Percentiles rank a stretch among this genome's conserved stretches.
phyloP scores from a whole-genome alignment of 2,797 vertebrate genomes.

The Oreortyx pictus region DNA sequence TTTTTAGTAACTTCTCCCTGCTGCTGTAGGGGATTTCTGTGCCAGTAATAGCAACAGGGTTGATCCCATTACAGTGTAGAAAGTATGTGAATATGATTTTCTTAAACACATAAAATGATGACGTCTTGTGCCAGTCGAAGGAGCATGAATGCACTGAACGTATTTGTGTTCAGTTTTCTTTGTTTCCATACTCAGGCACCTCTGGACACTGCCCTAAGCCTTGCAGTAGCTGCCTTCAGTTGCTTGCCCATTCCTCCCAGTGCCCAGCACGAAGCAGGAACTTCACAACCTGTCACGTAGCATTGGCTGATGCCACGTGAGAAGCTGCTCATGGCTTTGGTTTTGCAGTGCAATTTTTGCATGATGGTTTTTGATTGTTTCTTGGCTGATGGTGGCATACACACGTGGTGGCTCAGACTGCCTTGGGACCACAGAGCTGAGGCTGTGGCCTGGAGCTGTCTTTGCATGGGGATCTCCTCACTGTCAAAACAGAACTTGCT shows the following conservation, averaged over 20 bases:
- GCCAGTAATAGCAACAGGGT: neutral
- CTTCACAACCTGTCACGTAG: neutral
- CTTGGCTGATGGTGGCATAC: neutral
- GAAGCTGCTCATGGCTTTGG: neutral
- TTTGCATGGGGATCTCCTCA: neutral
- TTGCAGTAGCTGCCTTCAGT: neutral
- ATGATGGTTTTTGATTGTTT: neutral
- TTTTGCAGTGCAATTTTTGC: neutral
- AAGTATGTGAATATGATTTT: neutral
- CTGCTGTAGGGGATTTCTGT: neutral
- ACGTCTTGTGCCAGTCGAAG: neutral
- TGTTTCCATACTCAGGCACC: neutral
- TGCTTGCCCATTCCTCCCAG: neutral
- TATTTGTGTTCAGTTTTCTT: neutral
- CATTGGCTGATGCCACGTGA: neutral
- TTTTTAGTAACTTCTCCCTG: slow-evolving; percentile 8
- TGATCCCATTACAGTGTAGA: neutral
- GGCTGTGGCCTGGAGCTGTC: neutral
- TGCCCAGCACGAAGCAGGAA: neutral
- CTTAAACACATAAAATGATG: neutral
- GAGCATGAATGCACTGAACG: neutral
- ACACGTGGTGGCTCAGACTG: rapidly evolving
- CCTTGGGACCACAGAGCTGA: neutral
- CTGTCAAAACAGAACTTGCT: neutral
- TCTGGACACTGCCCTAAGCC: neutral